Base-by-base conservation (phyloP, 2,797 vertebrate species). In the Somateria mollissima region DNA sequence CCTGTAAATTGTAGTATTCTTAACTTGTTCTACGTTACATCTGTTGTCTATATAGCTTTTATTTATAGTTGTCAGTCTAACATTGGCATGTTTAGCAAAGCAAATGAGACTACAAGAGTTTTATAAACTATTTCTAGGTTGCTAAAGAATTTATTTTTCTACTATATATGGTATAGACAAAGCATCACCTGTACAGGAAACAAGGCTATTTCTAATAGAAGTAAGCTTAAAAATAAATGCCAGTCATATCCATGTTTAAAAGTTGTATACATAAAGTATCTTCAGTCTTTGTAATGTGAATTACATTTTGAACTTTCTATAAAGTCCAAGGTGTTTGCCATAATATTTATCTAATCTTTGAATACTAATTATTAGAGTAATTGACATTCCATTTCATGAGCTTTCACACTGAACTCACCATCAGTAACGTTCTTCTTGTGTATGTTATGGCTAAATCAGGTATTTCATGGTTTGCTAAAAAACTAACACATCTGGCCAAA, bases 81-180 rank as follows among this genome's bases (percentile, higher is more conserved):
- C 96, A 97, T 97, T 96, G 95, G 97, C 98, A 97, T 97, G 97
- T 97, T 97, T 97, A 98, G 96, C 83, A 95, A 96, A 97, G 92
- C 96, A 98, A 97, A 98, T 96, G 97, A 97, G 97, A 97, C 97
- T 97, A 98, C 97, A 97, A 97, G 96, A 97, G 96, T 98, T 98
- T 98, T 98, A 98, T 98, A 98, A 98, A 98, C 97, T 97, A 96
- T 98, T 98, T 98, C 98, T 98, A 98, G 98, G 97, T 98, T 98
- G 98, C 97, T 98, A 98, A 98, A 98, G 97, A 98, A 97, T 98
- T 98, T 98, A 98, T 98, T 98, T 98, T 98, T 98, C 97, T 98
- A 98, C 97, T 98, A 96, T 98, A 98, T 97, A 98, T 98, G 97
- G 96, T 98, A 97, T 98, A 98, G 97, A 97, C 96, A 97, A 97